phyloP scores from a whole-genome alignment of 2,888 invertebrate genomes.

The Meloe dianella region DNA sequence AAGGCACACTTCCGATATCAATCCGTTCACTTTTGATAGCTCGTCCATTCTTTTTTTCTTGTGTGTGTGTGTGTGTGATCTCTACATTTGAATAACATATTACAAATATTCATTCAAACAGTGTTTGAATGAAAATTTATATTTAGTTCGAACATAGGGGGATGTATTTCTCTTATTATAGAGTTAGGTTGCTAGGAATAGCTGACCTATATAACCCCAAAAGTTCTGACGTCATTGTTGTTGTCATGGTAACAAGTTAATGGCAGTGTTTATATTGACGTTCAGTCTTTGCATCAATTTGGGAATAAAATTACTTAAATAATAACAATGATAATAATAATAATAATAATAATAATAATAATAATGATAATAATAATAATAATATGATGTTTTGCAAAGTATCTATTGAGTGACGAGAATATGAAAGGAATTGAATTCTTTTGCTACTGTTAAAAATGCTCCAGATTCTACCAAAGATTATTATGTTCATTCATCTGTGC shows the following conservation, averaged over 20 bases:
- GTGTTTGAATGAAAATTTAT: conserved; percentile 8
- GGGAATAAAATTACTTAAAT: background rate
- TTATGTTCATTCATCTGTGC: background rate
- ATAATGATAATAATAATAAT: too few relatives aligned
- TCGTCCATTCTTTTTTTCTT: too few relatives aligned
- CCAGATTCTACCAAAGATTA: background rate
- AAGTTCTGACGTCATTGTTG: conserved; percentile 56
- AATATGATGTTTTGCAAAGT: too few relatives aligned
- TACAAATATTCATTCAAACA: conserved; percentile 1
- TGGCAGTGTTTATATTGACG: conserved; percentile 51
- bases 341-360: background rate
- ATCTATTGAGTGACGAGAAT: background rate
- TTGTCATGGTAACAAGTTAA: conserved; percentile 56
- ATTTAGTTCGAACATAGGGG: background rate
- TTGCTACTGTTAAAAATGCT: background rate
- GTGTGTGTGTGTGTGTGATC: too few relatives aligned
- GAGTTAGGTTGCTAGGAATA: conserved; percentile 47
- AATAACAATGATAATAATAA: background rate
- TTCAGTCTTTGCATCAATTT: conserved; percentile 7
- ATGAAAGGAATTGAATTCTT: background rate
- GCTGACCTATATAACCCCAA: conserved; percentile 54
- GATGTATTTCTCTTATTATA: conserved; percentile 6
- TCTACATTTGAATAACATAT: background rate
- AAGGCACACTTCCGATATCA: too few relatives aligned
- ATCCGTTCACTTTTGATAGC: too few relatives aligned